Evolutionary conservation across 1,140 invertebrate genomes (phyloP).

Genomic region (Carcinoscorpius rotundicauda): DNA sequence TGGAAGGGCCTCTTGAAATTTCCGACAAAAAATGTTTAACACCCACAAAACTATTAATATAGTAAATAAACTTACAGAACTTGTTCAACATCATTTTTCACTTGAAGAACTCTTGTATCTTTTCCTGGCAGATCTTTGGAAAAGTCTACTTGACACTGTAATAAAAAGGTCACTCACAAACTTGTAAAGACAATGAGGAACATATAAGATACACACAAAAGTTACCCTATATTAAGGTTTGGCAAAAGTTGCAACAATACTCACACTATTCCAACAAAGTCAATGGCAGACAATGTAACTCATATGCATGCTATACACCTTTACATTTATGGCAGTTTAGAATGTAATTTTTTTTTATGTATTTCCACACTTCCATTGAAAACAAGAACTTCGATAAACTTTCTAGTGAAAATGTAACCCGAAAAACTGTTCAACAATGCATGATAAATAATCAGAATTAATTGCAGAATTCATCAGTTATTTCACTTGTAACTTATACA

Average conservation of each 20-base stretch:
- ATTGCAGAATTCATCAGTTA: too few species aligned
- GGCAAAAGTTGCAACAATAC: not conserved
- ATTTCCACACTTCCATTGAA: too few species aligned
- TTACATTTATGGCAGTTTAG: not conserved
- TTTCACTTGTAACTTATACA: too few species aligned
- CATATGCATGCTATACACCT: constrained; percentile 26
- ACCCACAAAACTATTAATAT: not conserved
- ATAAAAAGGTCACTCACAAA: not conserved
- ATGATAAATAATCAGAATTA: too few species aligned
- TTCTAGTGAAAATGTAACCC: too few species aligned
- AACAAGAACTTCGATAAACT: too few species aligned
- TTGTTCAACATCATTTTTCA: constrained; percentile 1
- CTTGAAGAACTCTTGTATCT: constrained; percentile 15
- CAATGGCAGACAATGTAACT: not conserved
- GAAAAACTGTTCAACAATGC: too few species aligned
- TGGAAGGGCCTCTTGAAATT: constrained; percentile 1
- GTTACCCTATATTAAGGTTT: constrained; percentile 1
- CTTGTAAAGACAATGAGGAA: too few species aligned
- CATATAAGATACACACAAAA: constrained; percentile 5
- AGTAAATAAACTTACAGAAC: not conserved
- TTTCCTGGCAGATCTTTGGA: constrained; percentile 29
- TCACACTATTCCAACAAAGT: not conserved
- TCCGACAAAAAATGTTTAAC: constrained; percentile 1
- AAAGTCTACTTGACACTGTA: constrained; percentile 29
- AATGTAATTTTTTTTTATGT: not conserved